Evolutionary conservation across 2,113 vertebrate genomes (phyloP).

Genomic region (Gasterosteus aculeatus): DNA sequence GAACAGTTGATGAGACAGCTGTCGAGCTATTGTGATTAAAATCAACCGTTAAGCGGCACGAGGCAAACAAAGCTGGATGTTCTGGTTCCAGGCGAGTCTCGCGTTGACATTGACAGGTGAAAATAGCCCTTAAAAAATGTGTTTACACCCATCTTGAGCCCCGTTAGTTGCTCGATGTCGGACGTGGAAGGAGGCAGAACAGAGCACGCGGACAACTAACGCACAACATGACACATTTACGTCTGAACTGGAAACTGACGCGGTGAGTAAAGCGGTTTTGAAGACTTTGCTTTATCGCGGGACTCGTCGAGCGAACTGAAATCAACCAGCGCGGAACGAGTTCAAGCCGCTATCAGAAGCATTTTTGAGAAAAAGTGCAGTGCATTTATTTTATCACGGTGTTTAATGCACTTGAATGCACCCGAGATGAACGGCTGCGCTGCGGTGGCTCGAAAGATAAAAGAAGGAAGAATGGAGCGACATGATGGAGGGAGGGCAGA

Average conservation of each 20-base stretch:
- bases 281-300: slow-evolving; percentile 17
- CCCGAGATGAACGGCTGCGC: slow-evolving; percentile 44
- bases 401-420: slow-evolving; percentile 46
- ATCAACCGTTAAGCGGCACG: slow-evolving; percentile 12
- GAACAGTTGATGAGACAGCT: slow-evolving; percentile 43
- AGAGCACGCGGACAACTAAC: slow-evolving; percentile 9
- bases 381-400: slow-evolving; percentile 41
- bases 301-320: slow-evolving; percentile 7
- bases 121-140: slow-evolving; percentile 26
- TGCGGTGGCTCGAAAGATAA: slow-evolving; percentile 50
- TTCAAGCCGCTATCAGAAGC: slow-evolving; percentile 18
- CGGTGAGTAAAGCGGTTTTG: background rate
- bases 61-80: slow-evolving; percentile 18
- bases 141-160: slow-evolving; percentile 31
- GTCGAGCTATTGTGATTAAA: slow-evolving; percentile 34
- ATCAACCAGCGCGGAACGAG: slow-evolving; percentile 17
- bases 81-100: background rate
- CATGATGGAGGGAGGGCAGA: slow-evolving; percentile 47
- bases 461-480: slow-evolving; percentile 35
- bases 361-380: slow-evolving; percentile 22
- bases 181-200: slow-evolving; percentile 17
- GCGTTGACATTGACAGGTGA: slow-evolving; percentile 7
- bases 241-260: slow-evolving; percentile 12
- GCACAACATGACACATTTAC: background rate
- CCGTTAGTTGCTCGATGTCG: background rate